phyloP scores from a whole-genome alignment of 1,140 invertebrate species.

The Drosophila repletoides region DNA sequence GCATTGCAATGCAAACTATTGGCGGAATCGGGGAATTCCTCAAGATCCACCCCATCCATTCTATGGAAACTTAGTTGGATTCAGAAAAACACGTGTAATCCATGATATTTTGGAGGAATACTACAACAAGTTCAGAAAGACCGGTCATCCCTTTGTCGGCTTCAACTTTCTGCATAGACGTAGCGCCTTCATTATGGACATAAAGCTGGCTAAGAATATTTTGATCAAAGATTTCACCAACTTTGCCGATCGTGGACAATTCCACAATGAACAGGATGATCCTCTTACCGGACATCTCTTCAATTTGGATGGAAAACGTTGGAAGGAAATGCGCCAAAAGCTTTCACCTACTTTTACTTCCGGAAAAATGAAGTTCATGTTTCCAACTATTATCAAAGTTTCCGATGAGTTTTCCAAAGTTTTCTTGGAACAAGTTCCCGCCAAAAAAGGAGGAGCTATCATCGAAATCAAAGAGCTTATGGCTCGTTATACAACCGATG shows the following conservation, averaged over 20 bases:
- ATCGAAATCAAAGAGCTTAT: constrained; percentile 85
- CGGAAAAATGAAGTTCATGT: constrained; percentile 85
- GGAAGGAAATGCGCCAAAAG: constrained; percentile 82
- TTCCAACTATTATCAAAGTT: constrained; percentile 79
- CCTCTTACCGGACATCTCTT: constrained; percentile 73
- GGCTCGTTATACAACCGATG: constrained; percentile 85
- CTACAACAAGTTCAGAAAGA: constrained; percentile 58
- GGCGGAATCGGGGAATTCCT: constrained; percentile 81
- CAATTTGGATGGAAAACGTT: constrained; percentile 81
- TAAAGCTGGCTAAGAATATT: constrained; percentile 83
- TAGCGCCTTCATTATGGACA: constrained; percentile 47
- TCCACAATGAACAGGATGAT: constrained; percentile 80
- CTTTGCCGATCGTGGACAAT: constrained; percentile 83
- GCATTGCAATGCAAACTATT: constrained; percentile 69
- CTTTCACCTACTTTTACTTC: constrained; percentile 84
- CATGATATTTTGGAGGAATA: constrained; percentile 36
- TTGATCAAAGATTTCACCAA: constrained; percentile 84
- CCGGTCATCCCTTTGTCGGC: constrained; percentile 58
- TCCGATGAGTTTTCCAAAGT: constrained; percentile 55
- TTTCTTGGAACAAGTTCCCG: constrained; percentile 53
- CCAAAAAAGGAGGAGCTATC: constrained; percentile 29
- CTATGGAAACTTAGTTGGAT: constrained; percentile 74
- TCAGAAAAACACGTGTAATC: constrained; percentile 26
- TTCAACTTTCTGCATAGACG: constrained; percentile 50
- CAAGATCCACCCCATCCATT: constrained; percentile 74